Evolutionary conservation across 1,140 invertebrate genomes (phyloP), one percentile per base, ranked within the genome.

Genomic region (Phenacoccus solenopsis): DNA sequence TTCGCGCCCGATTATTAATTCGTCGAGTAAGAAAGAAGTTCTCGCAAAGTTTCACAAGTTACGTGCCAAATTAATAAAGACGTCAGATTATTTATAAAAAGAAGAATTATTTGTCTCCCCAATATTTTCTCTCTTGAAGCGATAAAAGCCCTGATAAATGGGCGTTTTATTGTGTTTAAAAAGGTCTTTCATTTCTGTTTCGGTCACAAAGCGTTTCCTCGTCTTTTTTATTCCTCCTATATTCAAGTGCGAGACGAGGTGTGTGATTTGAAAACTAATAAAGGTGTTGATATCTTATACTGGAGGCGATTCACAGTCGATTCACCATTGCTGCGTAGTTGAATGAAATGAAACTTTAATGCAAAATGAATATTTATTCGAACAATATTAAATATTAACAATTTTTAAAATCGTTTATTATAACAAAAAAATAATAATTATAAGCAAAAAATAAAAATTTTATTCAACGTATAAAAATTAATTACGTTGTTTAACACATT

Each of bases 31-130:
- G 59, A n/a, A 38, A 38, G 22, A 64, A 64, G 59, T 64, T 64
- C 25, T 64, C 25, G 59, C 12, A 25, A 59, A 64, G 25, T 64
- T 24, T 27, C 10, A 25, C 2, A 64, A 64, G 59, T 64, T 24
- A 25, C 59, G 59, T 64, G 59, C 59, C 59, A 64, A 24, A 24
- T 64, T 64, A 10, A 64, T 64, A 25, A 27, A 64, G 59, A 25
- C 59, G 59, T 24, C 25, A 49, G 38, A 64, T 64, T 64, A 64
- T 64, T 64, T 25, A 25, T 64, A 22, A 64, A 64, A 4, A 25
- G 59, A 49, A n/a, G 20, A 49, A 27, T 64, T 27, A 64, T 64
- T 64, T 64, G 59, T 64, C 59, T 27, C 25, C 59, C 1, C 4
- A 49, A 25, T 10, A 64, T 64, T 10, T 64, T 64, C 20, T 64